These are phyloP conservation scores for Otolemur crassicaudatus DNA, from an alignment of 2,797 vertebrate species.

Conservation along the genomic window DNA sequence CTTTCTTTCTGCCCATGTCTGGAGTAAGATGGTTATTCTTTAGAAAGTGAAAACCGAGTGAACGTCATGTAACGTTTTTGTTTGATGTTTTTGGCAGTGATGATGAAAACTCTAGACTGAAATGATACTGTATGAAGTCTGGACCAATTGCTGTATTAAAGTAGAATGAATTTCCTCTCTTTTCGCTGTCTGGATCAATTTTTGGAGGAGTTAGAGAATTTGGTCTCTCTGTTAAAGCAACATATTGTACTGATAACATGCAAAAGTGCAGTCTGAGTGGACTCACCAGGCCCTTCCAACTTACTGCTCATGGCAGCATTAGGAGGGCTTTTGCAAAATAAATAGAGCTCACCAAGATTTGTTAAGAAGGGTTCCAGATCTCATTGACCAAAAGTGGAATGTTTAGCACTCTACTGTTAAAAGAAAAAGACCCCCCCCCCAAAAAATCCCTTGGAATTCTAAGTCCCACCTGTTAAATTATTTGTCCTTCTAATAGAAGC, in stretches of 20 bases:
- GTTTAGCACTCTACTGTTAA: conserved; percentile 73
- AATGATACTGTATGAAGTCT: conserved; percentile 85
- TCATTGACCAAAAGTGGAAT: conserved; percentile 79
- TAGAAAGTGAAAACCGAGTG: conserved; percentile 73
- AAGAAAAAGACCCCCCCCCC: neutral
- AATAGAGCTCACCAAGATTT: conserved; percentile 68
- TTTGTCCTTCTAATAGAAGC: conserved; percentile 85
- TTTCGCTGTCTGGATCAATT: conserved; percentile 83
- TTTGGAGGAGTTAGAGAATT: conserved; percentile 78
- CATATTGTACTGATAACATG: conserved; percentile 63
- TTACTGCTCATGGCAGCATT: conserved; percentile 46
- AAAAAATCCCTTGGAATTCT: conserved; percentile 68
- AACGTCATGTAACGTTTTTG: conserved; percentile 84
- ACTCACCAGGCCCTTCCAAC: conserved; percentile 50
- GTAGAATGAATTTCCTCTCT: conserved; percentile 78
- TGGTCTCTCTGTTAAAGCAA: conserved; percentile 60
- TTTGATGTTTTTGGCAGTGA: conserved; percentile 87
- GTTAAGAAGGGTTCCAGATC: conserved; percentile 80
- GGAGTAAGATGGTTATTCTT: conserved; percentile 77
- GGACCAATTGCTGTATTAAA: conserved; percentile 82
- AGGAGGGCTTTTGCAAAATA: conserved; percentile 75
- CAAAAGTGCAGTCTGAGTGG: conserved; percentile 9
- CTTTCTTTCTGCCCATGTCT: conserved; percentile 63
- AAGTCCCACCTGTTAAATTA: conserved; percentile 89
- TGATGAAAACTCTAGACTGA: conserved; percentile 84